These are phyloP conservation scores for Arctocebus calabarensis DNA, from an alignment of 2,797 vertebrate genomes.

Conservation along the genomic window DNA sequence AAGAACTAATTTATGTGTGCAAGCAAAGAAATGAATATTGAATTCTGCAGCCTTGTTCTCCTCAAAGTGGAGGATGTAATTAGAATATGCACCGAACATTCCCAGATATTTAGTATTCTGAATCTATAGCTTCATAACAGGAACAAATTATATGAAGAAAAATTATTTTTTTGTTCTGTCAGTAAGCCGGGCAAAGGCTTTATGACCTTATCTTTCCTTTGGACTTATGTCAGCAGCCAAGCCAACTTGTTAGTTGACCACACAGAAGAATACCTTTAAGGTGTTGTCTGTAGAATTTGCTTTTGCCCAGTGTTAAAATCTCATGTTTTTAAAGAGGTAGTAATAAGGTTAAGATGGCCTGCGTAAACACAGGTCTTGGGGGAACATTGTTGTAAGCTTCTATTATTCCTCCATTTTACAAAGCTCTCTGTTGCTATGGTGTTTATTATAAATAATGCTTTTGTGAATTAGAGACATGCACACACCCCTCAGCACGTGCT, in stretches of 20 bases:
- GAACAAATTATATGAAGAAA: constrained; percentile 67
- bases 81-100: constrained; percentile 50
- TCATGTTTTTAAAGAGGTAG: constrained; percentile 20
- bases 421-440: constrained; percentile 11
- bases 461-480: constrained; percentile 11
- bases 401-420: constrained; percentile 43
- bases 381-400: neutral
- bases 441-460: constrained; percentile 51
- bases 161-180: constrained; percentile 30
- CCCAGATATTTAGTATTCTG: constrained; percentile 68
- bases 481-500: neutral
- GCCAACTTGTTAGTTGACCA: neutral
- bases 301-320: constrained; percentile 45
- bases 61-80: constrained; percentile 62
- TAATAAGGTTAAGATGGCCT: constrained; percentile 28
- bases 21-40: constrained; percentile 45
- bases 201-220: constrained; percentile 66
- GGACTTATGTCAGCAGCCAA: neutral
- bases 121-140: constrained; percentile 29
- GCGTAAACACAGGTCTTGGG: neutral
- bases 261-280: neutral
- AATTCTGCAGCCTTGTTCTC: constrained; percentile 43
- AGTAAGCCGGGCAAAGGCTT: constrained; percentile 53
- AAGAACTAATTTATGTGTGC: neutral
- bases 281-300: neutral